Percentiles rank a stretch among this genome's conserved stretches.
Conservation (phyloP, 2,797 vertebrate genomes). For the Gambusia yucatana region DNA sequence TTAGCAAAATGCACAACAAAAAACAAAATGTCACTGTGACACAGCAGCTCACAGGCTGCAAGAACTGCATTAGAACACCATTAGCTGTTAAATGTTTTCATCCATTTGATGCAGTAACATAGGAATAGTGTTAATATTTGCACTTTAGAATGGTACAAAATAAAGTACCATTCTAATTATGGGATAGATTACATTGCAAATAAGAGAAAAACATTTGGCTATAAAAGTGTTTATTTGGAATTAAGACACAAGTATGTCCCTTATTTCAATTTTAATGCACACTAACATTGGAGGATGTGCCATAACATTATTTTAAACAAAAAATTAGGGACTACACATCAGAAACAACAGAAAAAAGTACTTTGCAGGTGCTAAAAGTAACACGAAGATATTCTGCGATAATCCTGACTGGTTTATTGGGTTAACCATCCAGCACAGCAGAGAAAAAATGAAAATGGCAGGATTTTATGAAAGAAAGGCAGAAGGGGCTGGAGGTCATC, state of each 20-base stretch:
- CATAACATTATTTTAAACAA: background rate
- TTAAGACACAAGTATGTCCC: background rate
- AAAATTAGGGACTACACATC: background rate
- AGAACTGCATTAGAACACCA: background rate
- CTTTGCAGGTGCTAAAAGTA: constrained; percentile 34
- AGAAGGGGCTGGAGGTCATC: constrained; percentile 37
- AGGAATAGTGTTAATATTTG: background rate
- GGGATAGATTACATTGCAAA: background rate
- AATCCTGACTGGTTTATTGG: constrained; percentile 52
- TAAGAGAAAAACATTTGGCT: background rate
- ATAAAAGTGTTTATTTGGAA: background rate
- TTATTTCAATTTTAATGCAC: background rate
- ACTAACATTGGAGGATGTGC: background rate
- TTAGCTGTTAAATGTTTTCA: background rate
- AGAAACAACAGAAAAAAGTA: constrained; percentile 17
- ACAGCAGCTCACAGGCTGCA: background rate
- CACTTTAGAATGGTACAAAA: background rate
- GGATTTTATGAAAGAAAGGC: constrained; percentile 34
- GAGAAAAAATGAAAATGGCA: constrained; percentile 40
- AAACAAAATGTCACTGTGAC: background rate
- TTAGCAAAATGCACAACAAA: background rate
- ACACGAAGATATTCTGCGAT: constrained; percentile 43
- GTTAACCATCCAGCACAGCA: constrained; percentile 34
- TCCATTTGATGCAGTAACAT: background rate
- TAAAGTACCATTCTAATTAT: background rate